Conservation (phyloP, 2,113 vertebrate genomes). For the Peucedramus taeniatus region DNA sequence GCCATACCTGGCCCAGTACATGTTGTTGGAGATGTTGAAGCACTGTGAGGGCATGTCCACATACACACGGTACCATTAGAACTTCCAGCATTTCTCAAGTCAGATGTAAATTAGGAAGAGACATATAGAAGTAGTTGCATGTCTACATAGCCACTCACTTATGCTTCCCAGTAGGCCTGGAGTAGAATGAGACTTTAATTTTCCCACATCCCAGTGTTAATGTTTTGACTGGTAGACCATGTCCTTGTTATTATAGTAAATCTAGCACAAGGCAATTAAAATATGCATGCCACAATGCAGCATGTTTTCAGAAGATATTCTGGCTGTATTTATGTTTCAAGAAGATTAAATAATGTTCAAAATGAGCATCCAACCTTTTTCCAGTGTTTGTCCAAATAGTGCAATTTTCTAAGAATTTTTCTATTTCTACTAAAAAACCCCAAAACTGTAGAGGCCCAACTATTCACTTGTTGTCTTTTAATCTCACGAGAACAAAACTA, state of each 20-base stretch:
- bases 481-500: neutral
- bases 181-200: neutral
- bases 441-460: neutral
- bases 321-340: neutral
- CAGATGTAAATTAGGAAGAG: neutral
- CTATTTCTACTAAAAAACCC: neutral
- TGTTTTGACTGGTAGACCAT: neutral
- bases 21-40: neutral
- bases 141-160: neutral
- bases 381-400: neutral
- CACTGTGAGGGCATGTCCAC: neutral
- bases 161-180: neutral
- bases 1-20: rapidly evolving
- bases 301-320: neutral
- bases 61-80: neutral
- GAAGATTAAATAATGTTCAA: neutral
- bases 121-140: neutral
- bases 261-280: neutral
- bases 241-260: neutral
- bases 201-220: neutral
- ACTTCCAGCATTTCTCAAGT: neutral
- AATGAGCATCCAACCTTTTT: neutral
- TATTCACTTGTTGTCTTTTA: neutral
- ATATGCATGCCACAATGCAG: neutral
- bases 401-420: neutral